Percentiles rank a stretch among this genome's conserved stretches.
Conservation (phyloP, 2,888 invertebrate species). For the Calameuta filiformis region DNA sequence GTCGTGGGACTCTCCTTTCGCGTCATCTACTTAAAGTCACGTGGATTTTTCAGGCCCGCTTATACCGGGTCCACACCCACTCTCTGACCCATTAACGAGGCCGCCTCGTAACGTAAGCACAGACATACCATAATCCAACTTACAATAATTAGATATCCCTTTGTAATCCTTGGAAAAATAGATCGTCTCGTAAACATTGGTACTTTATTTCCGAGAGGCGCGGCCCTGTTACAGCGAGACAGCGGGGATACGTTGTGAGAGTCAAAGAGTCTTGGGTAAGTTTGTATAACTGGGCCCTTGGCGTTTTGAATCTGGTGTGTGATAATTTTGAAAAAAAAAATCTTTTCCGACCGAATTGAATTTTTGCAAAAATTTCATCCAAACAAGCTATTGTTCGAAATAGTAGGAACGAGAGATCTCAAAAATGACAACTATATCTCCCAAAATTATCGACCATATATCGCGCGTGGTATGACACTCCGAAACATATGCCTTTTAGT, state of each 20-base stretch:
- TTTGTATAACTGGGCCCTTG: background rate
- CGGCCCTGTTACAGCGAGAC: conserved; percentile 11
- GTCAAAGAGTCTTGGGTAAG: background rate
- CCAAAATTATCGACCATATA: background rate
- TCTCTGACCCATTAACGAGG: conserved; percentile 25
- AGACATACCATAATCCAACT: conserved; percentile 1
- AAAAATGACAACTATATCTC: background rate
- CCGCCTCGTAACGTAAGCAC: conserved; percentile 15
- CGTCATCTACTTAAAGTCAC: background rate
- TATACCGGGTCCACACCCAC: background rate
- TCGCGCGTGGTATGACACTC: background rate
- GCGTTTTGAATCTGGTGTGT: background rate
- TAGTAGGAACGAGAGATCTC: background rate
- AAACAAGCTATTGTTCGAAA: background rate
- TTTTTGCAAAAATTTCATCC: background rate
- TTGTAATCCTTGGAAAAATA: conserved; percentile 26
- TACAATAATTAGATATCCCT: conserved; percentile 5
- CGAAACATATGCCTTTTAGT: background rate
- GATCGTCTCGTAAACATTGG: conserved; percentile 50
- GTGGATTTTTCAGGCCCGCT: background rate
- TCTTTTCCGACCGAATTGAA: background rate
- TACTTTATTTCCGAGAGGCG: conserved; percentile 47
- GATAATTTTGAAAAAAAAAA: background rate
- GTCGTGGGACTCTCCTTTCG: background rate
- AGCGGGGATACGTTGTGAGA: background rate